Evolutionary conservation across 2,888 invertebrate genomes (phyloP).

Genomic region (Lasioglossum calceatum): DNA sequence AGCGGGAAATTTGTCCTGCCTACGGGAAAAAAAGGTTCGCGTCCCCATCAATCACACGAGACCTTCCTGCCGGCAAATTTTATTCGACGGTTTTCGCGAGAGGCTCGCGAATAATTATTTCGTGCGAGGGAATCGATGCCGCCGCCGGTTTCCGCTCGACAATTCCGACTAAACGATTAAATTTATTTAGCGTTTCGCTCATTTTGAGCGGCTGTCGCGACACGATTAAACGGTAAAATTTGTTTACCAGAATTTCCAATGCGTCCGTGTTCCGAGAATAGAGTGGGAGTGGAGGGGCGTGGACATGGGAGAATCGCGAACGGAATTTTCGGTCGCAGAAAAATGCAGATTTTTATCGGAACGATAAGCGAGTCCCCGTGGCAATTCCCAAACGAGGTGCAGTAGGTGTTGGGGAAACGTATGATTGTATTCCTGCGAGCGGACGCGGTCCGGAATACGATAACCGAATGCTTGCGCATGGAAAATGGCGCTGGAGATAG

Average conservation of each 20-base stretch:
- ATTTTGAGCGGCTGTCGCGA: slow-evolving; percentile 20
- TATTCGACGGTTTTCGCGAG: background rate
- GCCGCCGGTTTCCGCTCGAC: background rate
- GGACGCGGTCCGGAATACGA: background rate
- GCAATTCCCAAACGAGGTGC: slow-evolving; percentile 30
- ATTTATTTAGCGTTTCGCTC: slow-evolving; percentile 37
- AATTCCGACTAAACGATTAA: slow-evolving; percentile 23
- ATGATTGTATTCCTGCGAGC: slow-evolving; percentile 7
- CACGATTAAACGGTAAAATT: slow-evolving; percentile 43
- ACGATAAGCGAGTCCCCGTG: slow-evolving; percentile 32
- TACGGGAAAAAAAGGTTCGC: background rate
- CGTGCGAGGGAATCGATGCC: slow-evolving; percentile 8
- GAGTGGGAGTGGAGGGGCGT: background rate
- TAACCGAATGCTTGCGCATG: too few relatives aligned
- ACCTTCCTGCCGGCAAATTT: slow-evolving; percentile 3
- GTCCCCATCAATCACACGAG: background rate
- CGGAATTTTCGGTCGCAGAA: slow-evolving; percentile 12
- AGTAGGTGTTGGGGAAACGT: slow-evolving; percentile 12
- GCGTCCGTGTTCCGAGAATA: background rate
- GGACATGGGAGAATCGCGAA: slow-evolving; percentile 15
- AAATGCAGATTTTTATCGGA: slow-evolving; percentile 27
- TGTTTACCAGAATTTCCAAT: slow-evolving; percentile 15
- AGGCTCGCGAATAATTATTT: slow-evolving; percentile 18
- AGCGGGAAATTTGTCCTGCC: background rate
- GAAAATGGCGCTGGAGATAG: background rate